Percentiles rank a stretch among this genome's conserved stretches.
These are phyloP conservation scores for Drosophila neotestacea DNA, from an alignment of 2,888 invertebrate genomes.

Conservation along the genomic window DNA sequence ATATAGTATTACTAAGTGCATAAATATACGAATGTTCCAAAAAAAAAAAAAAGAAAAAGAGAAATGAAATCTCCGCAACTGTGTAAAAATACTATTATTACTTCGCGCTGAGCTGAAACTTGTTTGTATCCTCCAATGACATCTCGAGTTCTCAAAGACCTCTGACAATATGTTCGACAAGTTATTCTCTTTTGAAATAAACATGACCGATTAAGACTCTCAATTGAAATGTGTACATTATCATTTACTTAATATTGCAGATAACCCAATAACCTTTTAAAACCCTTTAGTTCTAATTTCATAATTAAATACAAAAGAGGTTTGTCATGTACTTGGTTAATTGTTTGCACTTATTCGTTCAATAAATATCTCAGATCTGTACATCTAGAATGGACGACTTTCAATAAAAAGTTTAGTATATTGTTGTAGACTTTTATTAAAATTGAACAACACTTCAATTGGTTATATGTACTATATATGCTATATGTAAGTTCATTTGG, in stretches of 20 bases:
- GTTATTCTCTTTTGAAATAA: conserved; percentile 4
- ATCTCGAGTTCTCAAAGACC: not conserved
- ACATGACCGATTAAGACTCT: not conserved
- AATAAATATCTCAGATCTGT: not conserved
- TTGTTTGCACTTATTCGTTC: not conserved
- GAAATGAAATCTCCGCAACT: not conserved
- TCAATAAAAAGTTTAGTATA: not conserved
- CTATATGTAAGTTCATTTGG: conserved; percentile 74
- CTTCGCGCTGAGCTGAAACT: not conserved
- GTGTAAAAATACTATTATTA: conserved; percentile 3
- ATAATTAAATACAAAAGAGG: not conserved
- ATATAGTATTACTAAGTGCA: conserved; percentile 9
- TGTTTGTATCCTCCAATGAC: not conserved
- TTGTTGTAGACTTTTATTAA: conserved; percentile 54
- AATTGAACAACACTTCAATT: conserved; percentile 55
- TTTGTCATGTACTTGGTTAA: not conserved
- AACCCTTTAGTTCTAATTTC: not conserved
- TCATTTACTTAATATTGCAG: not conserved
- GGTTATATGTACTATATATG: conserved; percentile 40
- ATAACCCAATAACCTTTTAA: not conserved
- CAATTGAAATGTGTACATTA: not conserved
- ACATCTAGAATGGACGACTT: not conserved
- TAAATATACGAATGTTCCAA: conserved; percentile 1
- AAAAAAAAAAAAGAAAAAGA: conserved; percentile 13
- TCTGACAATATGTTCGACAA: not conserved